Base-by-base conservation (phyloP, 2,797 vertebrate species). In the Sebastiscus tertius region DNA sequence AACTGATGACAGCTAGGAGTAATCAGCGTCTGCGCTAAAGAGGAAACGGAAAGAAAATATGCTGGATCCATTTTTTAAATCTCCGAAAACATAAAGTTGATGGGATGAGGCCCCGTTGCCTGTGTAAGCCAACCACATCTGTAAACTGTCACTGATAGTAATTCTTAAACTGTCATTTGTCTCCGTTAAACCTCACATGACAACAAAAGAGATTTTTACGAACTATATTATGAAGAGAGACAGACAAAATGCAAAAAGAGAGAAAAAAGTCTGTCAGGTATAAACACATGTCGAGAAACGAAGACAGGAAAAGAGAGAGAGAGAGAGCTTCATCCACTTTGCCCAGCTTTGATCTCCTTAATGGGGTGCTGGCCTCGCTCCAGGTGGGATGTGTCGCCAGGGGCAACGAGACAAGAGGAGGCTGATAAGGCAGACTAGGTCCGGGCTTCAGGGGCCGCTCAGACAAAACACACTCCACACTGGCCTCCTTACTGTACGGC, bases 291-390 rank as follows among this genome's bases (percentile, higher is more conserved):
- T 83, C 83, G 60, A 71, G 60, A 84, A 70, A 75, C 56, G 52
- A 24, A 76, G 42, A 65, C 8, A 76, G 62, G 77, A 29, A 66
- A 36, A 88, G 20, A 75, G 61, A 62, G 20, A 46, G 58, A 84
- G 58, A 84, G 46, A 82, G 87, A 49, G 89, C 68, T 89, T 85
- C 80, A 90, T 90, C 86, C 85, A 89, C 87, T 91, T 90, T 81
- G 60, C 55, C 63, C 67, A 73, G 89, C 94, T 95, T 94, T 95
- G 88, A 95, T 94, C 91, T 93, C 81, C 77, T 91, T 93, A 95
- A 95, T 94, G 91, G 91, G 89, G 77, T 88, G 76, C 85, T 94
- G 92, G 93, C 90, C 67, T 78, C 39, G 4, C 80, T 92, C 94
- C 92, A 95, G 90, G 82, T 92, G 84, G 89, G 92, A 92, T 89